Conservation (phyloP, 2,113 vertebrate species). For the Halcyon malimbica region DNA sequence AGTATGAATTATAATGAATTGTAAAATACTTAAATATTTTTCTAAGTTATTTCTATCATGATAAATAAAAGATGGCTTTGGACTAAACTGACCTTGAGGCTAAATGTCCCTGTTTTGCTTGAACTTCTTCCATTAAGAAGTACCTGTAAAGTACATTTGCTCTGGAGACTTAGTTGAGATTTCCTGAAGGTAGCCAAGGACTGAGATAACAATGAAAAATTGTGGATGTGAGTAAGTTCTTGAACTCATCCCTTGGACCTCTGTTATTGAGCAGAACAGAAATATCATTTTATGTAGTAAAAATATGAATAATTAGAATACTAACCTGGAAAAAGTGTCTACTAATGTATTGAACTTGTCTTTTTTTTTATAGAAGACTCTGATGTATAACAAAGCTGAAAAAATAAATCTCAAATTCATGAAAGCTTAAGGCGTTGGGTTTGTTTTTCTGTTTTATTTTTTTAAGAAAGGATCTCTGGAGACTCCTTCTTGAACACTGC, state of each 20-base stretch:
- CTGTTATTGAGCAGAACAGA: background rate
- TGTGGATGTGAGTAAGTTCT: background rate
- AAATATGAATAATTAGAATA: background rate
- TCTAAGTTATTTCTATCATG: background rate
- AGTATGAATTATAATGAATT: background rate
- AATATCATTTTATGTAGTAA: background rate
- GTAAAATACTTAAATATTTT: background rate
- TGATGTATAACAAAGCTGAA: background rate
- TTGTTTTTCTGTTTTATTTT: background rate
- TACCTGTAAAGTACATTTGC: background rate
- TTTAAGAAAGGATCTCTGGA: background rate
- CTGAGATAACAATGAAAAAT: background rate
- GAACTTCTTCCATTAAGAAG: background rate
- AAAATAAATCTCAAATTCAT: background rate
- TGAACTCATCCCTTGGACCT: background rate
- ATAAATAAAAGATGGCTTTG: background rate
- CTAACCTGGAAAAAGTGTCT: background rate
- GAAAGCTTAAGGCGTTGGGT: background rate
- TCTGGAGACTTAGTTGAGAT: background rate
- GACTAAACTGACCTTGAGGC: background rate
- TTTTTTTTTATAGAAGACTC: background rate
- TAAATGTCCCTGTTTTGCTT: background rate
- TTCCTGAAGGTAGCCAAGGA: background rate
- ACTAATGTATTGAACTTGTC: background rate
- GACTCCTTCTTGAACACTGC: background rate